Evolutionary conservation across 1,140 invertebrate species (phyloP), one percentile per base, ranked within the genome.

Genomic region (Zaprionus vittiger): DNA sequence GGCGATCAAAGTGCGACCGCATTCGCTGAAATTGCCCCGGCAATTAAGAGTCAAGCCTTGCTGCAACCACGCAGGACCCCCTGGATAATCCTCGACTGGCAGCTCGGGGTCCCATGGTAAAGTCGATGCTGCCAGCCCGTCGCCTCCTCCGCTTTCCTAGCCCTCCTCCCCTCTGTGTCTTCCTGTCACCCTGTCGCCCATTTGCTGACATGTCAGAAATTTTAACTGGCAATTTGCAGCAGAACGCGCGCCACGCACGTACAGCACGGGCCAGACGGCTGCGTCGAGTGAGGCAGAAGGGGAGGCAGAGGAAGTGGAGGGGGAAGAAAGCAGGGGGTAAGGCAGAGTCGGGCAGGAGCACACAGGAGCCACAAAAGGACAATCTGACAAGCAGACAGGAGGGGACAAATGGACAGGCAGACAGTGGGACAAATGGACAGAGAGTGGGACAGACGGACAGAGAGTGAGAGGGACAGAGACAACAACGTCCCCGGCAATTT

Each of bases 131-230:
- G 79, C 54, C 72, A 41, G n/a, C 71, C 62, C 17, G 28, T n/a
- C 47, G 17, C n/a, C 47, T 3, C 47, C 47, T 22, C 4, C 47
- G 9, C 2, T 12, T 2, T 2, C 28, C 28, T 31, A 9, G 2
- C 28, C 6, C 7, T 31, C 1, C 28, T 7, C 28, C 28, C 17
- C n/a, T 17, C 17, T 20, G n/a, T 41, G 12, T n/a, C 31, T 12
- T 28, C 20, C n/a, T 17, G 15, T 55, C 24, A 15, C 14, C 28
- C 55, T 60, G 81, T 79, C 66, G 76, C 77, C 83, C 79, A 79
- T 85, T 79, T 82, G 83, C 83, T 86, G 83, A 86, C 80, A 86
- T 86, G 83, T 86, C 83, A 86, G 73, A 86, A 86, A 86, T 87
- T 86, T 86, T 86, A 86, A 86, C 83, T 86, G 83, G 79, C 83